Percentiles rank a stretch among this genome's conserved stretches.
phyloP scores from a whole-genome alignment of 2,113 vertebrate species.

The Myotis davidii region DNA sequence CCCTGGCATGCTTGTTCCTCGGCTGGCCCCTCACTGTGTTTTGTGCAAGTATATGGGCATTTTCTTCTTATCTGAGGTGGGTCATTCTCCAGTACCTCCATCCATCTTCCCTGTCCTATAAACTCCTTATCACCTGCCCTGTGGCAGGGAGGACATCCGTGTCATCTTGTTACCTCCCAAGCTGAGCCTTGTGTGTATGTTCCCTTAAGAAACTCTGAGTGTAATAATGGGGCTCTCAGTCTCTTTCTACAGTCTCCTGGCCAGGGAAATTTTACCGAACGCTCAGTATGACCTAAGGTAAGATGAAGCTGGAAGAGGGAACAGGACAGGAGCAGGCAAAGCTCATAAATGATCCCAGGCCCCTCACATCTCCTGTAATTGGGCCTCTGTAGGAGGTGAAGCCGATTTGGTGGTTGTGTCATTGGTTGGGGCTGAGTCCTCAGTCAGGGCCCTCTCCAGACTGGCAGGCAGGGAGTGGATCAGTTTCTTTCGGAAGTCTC shows the following conservation, averaged over 20 bases:
- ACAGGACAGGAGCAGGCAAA: neutral
- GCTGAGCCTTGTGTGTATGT: neutral
- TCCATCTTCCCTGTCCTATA: neutral
- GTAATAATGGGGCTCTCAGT: neutral
- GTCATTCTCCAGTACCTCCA: neutral
- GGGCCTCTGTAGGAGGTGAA: rapidly evolving
- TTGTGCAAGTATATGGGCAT: no score
- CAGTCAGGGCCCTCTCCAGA: constrained; percentile 72
- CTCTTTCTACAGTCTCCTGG: neutral
- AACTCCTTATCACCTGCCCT: neutral
- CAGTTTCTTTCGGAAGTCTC: constrained; percentile 69
- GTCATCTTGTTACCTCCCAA: neutral
- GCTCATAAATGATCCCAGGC: no score
- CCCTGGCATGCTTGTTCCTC: neutral
- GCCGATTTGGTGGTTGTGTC: neutral
- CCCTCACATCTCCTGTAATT: neutral
- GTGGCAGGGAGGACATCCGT: neutral
- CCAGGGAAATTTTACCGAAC: neutral
- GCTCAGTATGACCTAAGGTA: neutral
- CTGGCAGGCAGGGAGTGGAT: constrained; percentile 40
- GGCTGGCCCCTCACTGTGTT: no score
- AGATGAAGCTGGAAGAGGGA: neutral
- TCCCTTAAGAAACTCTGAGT: neutral
- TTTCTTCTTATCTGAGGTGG: neutral
- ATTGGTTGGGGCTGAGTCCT: constrained; percentile 28